A percentile compares a stretch with the other conserved stretches of the same genome.
phyloP scores from a whole-genome alignment of 2,797 vertebrate species.

The Psittacula derbiana region DNA sequence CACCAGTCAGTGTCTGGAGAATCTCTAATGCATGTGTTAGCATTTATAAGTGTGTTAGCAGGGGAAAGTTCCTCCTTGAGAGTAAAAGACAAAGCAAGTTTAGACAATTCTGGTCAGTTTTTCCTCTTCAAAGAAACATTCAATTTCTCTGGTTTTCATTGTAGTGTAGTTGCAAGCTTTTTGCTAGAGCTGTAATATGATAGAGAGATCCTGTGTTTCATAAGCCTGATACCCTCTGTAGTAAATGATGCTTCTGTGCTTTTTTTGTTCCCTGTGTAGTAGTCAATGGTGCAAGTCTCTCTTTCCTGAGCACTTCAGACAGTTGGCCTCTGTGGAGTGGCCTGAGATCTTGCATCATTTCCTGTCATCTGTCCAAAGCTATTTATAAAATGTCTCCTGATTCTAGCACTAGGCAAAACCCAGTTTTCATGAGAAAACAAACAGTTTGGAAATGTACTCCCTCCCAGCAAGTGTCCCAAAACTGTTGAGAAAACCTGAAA shows the following conservation, averaged over 20 bases:
- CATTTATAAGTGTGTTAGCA: background rate
- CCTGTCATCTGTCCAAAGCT: slow-evolving; percentile 50
- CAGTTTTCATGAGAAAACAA: slow-evolving; percentile 37
- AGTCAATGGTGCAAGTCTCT: background rate
- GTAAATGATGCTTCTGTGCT: background rate
- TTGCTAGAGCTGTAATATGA: background rate
- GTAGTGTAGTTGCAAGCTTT: background rate
- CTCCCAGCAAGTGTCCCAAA: background rate
- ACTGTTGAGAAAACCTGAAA: background rate
- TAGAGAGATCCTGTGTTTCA: background rate
- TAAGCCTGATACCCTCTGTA: background rate
- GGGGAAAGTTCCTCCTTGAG: background rate
- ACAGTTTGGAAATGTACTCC: background rate
- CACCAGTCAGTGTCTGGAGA: background rate
- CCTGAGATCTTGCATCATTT: slow-evolving; percentile 56
- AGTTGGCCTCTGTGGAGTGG: slow-evolving; percentile 18
- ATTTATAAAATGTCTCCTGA: slow-evolving; percentile 47
- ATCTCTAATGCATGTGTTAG: background rate
- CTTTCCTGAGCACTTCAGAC: slow-evolving; percentile 21
- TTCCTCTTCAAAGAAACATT: background rate
- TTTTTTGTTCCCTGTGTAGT: background rate
- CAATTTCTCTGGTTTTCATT: background rate
- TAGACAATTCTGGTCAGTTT: background rate
- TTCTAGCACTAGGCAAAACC: slow-evolving; percentile 15
- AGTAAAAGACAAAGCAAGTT: background rate